phyloP scores from a whole-genome alignment of 2,797 vertebrate species.

The Percopsis omiscomaycus region DNA sequence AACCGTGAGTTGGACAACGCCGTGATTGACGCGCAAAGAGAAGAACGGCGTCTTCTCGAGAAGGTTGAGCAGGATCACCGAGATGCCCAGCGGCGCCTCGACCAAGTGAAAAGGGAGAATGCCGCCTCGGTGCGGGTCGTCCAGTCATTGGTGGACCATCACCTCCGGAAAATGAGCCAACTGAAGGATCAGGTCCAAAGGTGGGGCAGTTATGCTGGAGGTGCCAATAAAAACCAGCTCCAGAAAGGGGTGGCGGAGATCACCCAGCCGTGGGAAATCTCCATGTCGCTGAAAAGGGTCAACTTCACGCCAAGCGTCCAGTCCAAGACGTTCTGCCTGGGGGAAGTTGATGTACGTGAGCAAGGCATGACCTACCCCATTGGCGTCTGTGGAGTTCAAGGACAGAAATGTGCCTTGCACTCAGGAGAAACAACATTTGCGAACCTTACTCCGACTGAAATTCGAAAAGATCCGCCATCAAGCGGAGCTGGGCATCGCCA shows the following conservation, averaged over 20 bases:
- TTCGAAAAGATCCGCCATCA: constrained; percentile 61
- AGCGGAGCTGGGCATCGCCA: constrained; percentile 44
- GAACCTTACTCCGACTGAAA: constrained; percentile 64
- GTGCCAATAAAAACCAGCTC: constrained; percentile 68
- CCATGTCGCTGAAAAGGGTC: constrained; percentile 75
- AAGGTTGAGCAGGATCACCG: constrained; percentile 71
- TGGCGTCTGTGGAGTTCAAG: constrained; percentile 73
- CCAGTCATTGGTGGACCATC: constrained; percentile 71
- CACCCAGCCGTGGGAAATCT: constrained; percentile 78
- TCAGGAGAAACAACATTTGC: constrained; percentile 63
- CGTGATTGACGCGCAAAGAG: constrained; percentile 65
- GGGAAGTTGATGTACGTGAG: constrained; percentile 68
- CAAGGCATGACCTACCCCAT: constrained; percentile 74
- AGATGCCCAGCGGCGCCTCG: constrained; percentile 63
- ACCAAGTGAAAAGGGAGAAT: constrained; percentile 76
- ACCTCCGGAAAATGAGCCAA: constrained; percentile 68
- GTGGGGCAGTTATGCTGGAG: constrained; percentile 64
- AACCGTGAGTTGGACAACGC: constrained; percentile 69
- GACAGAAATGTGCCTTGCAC: constrained; percentile 76
- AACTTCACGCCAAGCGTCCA: constrained; percentile 52
- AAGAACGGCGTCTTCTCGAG: constrained; percentile 72
- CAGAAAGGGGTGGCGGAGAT: constrained; percentile 67
- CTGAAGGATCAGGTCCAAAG: constrained; percentile 73
- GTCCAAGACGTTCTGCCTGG: constrained; percentile 57
- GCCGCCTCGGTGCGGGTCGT: constrained; percentile 66